Conservation (phyloP, 2,113 vertebrate species). For the Stegostoma tigrinum region DNA sequence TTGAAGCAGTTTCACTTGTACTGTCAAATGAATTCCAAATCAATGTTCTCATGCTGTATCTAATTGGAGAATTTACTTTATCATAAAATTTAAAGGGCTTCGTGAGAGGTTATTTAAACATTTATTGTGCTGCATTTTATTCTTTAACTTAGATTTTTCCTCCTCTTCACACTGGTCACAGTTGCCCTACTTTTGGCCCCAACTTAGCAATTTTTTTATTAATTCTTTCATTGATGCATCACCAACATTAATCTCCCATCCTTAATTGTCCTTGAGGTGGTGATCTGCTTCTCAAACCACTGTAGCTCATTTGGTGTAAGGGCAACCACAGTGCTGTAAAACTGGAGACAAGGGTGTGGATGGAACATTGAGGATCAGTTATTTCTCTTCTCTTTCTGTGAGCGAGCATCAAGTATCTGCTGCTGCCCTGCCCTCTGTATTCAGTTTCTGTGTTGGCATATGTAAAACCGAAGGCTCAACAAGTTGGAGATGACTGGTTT, state of each 20-base stretch:
- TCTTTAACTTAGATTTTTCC: not conserved
- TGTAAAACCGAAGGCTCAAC: too few species aligned
- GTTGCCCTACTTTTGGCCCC: not conserved
- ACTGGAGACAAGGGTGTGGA: not conserved
- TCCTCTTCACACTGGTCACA: not conserved
- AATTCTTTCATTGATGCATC: too few species aligned
- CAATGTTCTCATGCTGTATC: not conserved
- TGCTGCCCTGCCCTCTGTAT: not conserved
- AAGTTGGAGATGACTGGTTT: not conserved
- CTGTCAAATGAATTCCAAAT: not conserved
- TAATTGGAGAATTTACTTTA: not conserved
- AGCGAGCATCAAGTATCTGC: not conserved
- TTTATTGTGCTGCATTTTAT: not conserved
- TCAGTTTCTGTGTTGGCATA: too few species aligned
- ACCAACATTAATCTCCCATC: too few species aligned
- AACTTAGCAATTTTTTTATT: not conserved
- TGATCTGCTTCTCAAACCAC: too few species aligned
- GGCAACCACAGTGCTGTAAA: too few species aligned
- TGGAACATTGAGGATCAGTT: too few species aligned
- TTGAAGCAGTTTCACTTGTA: too few species aligned
- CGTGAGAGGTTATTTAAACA: not conserved
- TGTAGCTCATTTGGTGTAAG: too few species aligned
- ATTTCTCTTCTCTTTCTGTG: not conserved
- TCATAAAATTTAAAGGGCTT: not conserved
- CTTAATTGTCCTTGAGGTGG: too few species aligned